These are phyloP conservation scores for Urophycis tenuis DNA, from an alignment of 2,797 vertebrate genomes.

Conservation along the genomic window DNA sequence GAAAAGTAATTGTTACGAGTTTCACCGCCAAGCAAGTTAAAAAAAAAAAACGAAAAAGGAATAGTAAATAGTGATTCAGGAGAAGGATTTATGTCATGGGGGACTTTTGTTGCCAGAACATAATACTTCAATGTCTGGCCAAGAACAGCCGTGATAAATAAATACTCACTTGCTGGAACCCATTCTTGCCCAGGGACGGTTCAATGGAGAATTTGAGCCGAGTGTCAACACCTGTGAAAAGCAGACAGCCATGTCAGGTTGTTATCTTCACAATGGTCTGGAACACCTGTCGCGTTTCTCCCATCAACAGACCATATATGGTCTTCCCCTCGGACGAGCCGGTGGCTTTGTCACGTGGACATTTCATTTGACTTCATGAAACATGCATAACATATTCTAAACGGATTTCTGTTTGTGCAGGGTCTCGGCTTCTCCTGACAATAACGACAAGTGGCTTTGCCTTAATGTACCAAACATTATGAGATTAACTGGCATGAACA, in stretches of 20 bases:
- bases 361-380: neutral
- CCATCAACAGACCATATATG: neutral
- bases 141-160: neutral
- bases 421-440: neutral
- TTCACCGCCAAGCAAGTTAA: too few relatives aligned
- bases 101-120: neutral
- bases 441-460: neutral
- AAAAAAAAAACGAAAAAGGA: too few relatives aligned
- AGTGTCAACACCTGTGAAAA: constrained; percentile 87
- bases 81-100: neutral
- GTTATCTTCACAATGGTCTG: neutral
- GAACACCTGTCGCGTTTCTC: neutral
- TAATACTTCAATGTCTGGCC: neutral
- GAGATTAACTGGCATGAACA: neutral
- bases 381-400: neutral
- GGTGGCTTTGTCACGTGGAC: neutral
- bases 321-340: neutral
- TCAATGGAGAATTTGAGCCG: constrained; percentile 97
- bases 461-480: neutral
- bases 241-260: constrained; percentile 37
- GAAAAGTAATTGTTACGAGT: too few relatives aligned
- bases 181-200: constrained; percentile 90
- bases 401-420: neutral
- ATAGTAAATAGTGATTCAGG: neutral
- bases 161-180: constrained; percentile 88